Evolutionary conservation across 2,797 vertebrate genomes (phyloP), one percentile per base, ranked within the genome.

Genomic region (Ambastaia sidthimunki): DNA sequence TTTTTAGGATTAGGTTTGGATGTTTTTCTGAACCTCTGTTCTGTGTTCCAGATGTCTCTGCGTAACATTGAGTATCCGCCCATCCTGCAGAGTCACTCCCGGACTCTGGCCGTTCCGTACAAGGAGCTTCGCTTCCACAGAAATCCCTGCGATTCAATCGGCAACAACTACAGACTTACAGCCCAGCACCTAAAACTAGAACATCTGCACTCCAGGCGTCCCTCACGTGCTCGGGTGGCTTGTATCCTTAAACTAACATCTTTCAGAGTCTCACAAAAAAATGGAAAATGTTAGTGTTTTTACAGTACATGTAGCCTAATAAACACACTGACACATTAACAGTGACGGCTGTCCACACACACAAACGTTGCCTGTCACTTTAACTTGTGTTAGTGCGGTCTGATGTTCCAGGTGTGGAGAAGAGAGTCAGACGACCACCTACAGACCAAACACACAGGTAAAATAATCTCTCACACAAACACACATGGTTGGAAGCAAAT

Each of bases 81-180:
- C 41, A 90, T 99, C 83, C 94, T 98, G 91, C 96, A 97, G 84
- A 63, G 23, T 47, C 83, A 74, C 0, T 94, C 93, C 0, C 88
- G 92, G 94, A 96, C 91, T 18, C 81, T 89, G 81, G 94, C 94
- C 3, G 92, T 86, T 71, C 96, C 96, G 0, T 96, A 93, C 87
- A 97, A 96, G 89, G 96, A 97, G 28, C 92, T 91, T 47, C 59
- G 44, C 10, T 82, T 90, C 80, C 85, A 90, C 81, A 89, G 93
- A 21, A 93, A 89, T 68, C 95, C 92, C 0, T 96, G 93, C 71
- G 94, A 97, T 80, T 95, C 93, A 71, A 96, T 98, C 70, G 96
- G 90, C 80, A 98, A 95, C 87, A 97, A 98, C 88, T 98, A 95
- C 76, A 94, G 92, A 21, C 92, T 82, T 13, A 80, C 4, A 4